Conservation (phyloP, 30 jellyfish, hydroid and myxozoan species). For the Rhopilema esculentum region DNA sequence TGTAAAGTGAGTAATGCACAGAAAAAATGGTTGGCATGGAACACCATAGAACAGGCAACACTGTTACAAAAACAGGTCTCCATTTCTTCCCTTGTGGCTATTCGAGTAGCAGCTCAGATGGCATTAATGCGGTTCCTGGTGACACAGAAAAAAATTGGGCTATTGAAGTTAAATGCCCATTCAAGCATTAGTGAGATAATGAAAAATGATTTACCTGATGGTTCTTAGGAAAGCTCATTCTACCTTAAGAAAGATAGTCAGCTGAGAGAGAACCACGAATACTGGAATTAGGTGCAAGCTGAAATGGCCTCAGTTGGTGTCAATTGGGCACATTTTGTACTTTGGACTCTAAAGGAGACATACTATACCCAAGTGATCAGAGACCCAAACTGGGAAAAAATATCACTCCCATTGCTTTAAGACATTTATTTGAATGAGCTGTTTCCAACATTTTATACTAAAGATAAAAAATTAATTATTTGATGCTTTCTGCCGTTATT, state of each 20-base stretch:
- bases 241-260: slow-evolving; percentile 5
- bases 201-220: neutral
- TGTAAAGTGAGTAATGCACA: neutral
- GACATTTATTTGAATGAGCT: slow-evolving; percentile 8
- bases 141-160: slow-evolving; percentile 4
- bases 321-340: slow-evolving; percentile 30
- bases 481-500: neutral
- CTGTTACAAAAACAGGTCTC: slow-evolving; percentile 22
- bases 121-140: neutral
- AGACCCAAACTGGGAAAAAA: slow-evolving; percentile 4
- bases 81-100: slow-evolving; percentile 26
- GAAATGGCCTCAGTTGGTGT: slow-evolving; percentile 12
- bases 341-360: slow-evolving; percentile 3
- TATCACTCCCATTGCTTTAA: neutral
- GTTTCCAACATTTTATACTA: slow-evolving; percentile 21
- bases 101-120: slow-evolving; percentile 15
- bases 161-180: slow-evolving; percentile 42
- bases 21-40: slow-evolving; percentile 21
- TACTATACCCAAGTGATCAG: neutral
- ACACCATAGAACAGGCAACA: slow-evolving; percentile 25
- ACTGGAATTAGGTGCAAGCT: slow-evolving; percentile 27
- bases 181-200: slow-evolving; percentile 19
- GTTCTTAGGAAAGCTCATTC: neutral
- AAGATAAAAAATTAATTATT: neutral
- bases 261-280: neutral